Percentiles rank a stretch among this genome's conserved stretches.
Evolutionary conservation across 2,797 vertebrate species (phyloP).

Genomic region (Gobionotothen gibberifrons): DNA sequence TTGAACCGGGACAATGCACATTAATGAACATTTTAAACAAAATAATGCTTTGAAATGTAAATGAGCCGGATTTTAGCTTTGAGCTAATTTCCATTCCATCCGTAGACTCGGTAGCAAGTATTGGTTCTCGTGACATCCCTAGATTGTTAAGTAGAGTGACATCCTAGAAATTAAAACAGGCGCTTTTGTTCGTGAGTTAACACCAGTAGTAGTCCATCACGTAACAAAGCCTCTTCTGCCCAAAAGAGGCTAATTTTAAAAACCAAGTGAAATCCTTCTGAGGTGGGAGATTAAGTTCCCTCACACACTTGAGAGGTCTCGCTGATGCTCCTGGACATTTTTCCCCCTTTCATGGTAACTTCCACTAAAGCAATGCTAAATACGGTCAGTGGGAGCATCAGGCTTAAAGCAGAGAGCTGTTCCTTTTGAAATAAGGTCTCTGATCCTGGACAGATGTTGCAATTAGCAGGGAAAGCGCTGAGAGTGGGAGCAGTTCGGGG

Average conservation of each 20-base stretch:
- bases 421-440: slow-evolving; percentile 34
- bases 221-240: slow-evolving; percentile 20
- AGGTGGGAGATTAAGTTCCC: slow-evolving; percentile 30
- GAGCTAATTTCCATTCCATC: no score
- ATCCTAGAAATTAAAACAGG: slow-evolving; percentile 11
- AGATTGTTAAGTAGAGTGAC: slow-evolving; percentile 19
- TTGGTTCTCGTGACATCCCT: no score
- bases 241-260: slow-evolving; percentile 44
- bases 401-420: slow-evolving; percentile 33
- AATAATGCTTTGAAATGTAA: no score
- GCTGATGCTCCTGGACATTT: slow-evolving; percentile 28
- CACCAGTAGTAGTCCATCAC: not conserved
- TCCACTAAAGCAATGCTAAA: slow-evolving; percentile 56
- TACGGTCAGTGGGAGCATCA: slow-evolving; percentile 33
- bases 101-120: no score
- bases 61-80: no score
- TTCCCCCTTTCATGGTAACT: slow-evolving; percentile 50
- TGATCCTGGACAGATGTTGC: slow-evolving; percentile 6
- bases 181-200: slow-evolving; percentile 1
- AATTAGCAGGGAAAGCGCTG: slow-evolving; percentile 41
- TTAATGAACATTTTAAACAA: no score
- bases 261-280: slow-evolving; percentile 15
- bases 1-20: no score
- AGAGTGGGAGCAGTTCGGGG: slow-evolving; percentile 35
- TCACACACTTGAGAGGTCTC: slow-evolving; percentile 25